Evolutionary conservation across 2,113 vertebrate genomes (phyloP), one percentile per base, ranked within the genome.

Genomic region (Engystomops pustulosus): DNA sequence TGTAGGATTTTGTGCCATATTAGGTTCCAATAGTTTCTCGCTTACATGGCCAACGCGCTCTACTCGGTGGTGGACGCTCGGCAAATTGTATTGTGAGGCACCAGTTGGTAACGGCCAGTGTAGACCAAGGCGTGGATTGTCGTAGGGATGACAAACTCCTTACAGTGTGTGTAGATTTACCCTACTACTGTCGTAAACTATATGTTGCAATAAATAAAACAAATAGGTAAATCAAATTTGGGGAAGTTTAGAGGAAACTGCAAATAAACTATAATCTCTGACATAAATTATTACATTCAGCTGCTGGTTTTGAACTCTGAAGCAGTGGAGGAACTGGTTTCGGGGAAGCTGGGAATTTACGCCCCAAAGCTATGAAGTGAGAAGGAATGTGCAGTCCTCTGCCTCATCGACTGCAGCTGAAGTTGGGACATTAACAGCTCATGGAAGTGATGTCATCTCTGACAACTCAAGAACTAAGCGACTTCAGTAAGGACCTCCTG

Each of bases 251-350:
- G 36, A 10, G 36, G 32, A 44, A 70, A 70, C 7, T 9, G 36
- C 20, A 44, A 70, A 41, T n/a, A n/a, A 23, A 23, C 20, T 14
- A 23, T 11, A 69, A 69, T 58, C 1, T 70, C 2, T 70, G 20
- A 70, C 36, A 12, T 38, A n/a, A 10, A 20, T 69, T 10, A 9
- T 34, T 69, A n/a, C 6, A 2, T n/a, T 36, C n/a, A n/a, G n/a
- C n/a, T 5, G 41, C 23, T 25, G 70, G 44, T 75, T 49, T 75
- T 49, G 3, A 2, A 51, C 27, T 32, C 5, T 23, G 71, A 17
- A 49, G 45, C 32, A 45, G 71, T 49, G 45, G 71, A 51, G 45
- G 51, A 75, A 75, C 71, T 75, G 23, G 45, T 75, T 75, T 18
- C 27, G 6, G 47, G 45, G 6, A 74, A 74, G 23, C 41, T 74